Evolutionary conservation across 2,797 vertebrate genomes (phyloP).

Genomic region (Tokudaia tokunoshimensis): DNA sequence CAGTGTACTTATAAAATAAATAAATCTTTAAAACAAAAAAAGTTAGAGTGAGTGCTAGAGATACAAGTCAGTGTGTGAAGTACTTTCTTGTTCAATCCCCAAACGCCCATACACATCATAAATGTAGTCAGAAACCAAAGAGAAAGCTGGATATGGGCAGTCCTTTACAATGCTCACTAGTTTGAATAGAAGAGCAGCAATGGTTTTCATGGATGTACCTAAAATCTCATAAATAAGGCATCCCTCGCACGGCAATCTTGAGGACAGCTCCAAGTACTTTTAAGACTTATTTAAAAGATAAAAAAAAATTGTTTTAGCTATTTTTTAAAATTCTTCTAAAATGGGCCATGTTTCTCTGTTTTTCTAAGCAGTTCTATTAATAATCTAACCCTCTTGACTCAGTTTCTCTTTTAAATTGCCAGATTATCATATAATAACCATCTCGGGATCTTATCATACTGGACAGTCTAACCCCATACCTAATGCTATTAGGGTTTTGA

Average conservation of each 20-base stretch:
- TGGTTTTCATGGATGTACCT: no score
- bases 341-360: not conserved
- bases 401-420: not conserved
- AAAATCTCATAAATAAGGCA: not conserved
- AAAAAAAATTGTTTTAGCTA: not conserved
- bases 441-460: not conserved
- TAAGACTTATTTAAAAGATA: not conserved
- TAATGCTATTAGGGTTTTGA: not conserved
- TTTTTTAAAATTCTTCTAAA: not conserved
- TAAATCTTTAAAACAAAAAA: no score
- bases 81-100: not conserved
- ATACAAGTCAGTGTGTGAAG: not conserved
- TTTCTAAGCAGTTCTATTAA: not conserved
- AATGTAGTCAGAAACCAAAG: not conserved
- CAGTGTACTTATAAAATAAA: no score
- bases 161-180: not conserved
- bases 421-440: not conserved
- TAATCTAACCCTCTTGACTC: not conserved
- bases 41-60: no score
- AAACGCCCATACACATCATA: not conserved
- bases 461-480: not conserved
- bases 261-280: not conserved
- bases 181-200: not conserved
- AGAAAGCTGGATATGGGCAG: not conserved
- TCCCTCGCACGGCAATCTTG: not conserved